These are phyloP conservation scores for Drosophila pallidifrons DNA, from an alignment of 1,140 invertebrate genomes.

Conservation along the genomic window DNA sequence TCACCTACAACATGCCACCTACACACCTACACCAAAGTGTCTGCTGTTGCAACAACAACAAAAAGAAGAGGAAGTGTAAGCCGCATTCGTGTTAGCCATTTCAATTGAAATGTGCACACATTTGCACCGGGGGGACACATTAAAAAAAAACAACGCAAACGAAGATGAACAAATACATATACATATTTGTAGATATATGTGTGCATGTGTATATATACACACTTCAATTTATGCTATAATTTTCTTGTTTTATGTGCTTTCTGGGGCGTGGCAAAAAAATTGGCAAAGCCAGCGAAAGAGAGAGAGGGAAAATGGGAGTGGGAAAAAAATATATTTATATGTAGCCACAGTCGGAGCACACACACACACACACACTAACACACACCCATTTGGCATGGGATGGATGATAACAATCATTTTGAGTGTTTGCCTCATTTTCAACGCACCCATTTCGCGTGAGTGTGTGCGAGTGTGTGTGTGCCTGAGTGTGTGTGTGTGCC, in stretches of 20 bases:
- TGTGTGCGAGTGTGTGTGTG: conserved; percentile 14
- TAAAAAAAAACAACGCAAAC: conserved; percentile 19
- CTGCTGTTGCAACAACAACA: conserved; percentile 36
- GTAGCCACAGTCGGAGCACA: conserved; percentile 28
- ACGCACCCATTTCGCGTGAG: conserved; percentile 26
- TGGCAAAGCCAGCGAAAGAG: conserved; percentile 27
- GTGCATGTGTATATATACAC: background rate
- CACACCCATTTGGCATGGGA: conserved; percentile 44
- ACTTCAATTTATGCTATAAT: conserved; percentile 72
- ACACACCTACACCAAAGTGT: conserved; percentile 27
- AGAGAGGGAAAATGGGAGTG: too few species aligned
- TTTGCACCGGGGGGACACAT: conserved; percentile 53
- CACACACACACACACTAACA: conserved; percentile 26
- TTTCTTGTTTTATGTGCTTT: conserved; percentile 75
- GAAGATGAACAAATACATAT: conserved; percentile 5
- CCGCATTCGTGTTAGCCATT: conserved; percentile 71
- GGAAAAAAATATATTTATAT: conserved; percentile 15
- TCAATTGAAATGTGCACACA: conserved; percentile 78
- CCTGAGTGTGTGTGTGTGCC: conserved; percentile 14
- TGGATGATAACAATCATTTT: conserved; percentile 74
- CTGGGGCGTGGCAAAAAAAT: conserved; percentile 67
- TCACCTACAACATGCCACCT: conserved; percentile 63
- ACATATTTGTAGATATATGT: background rate
- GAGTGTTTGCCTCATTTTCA: conserved; percentile 74
- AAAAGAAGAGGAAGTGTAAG: conserved; percentile 40